Evolutionary conservation across 2,888 invertebrate species (phyloP).

Genomic region (Acholoe squamosa): DNA sequence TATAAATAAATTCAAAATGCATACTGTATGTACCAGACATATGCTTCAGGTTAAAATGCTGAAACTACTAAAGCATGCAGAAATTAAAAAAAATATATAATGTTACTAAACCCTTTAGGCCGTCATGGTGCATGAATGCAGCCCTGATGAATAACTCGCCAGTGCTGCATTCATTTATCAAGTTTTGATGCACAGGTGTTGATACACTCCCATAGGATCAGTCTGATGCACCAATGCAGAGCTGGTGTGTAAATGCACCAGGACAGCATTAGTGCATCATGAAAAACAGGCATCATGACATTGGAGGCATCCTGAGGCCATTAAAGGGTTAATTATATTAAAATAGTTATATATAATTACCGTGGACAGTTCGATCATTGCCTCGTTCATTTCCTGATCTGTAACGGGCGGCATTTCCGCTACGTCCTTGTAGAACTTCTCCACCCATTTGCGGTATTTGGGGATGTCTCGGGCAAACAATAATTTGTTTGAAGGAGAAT

Average conservation of each 20-base stretch:
- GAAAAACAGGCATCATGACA: too few relatives aligned
- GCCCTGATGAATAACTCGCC: too few relatives aligned
- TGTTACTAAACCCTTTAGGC: too few relatives aligned
- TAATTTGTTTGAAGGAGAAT: constrained; percentile 99
- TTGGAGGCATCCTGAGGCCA: too few relatives aligned
- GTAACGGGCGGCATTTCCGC: constrained; percentile 92
- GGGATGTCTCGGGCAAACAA: constrained; percentile 96
- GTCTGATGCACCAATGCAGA: too few relatives aligned
- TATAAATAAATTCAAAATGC: background rate
- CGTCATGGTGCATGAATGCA: too few relatives aligned
- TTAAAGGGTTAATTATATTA: background rate
- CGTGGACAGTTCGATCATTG: constrained; percentile 98
- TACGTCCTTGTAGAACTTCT: constrained; percentile 84
- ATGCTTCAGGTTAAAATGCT: background rate
- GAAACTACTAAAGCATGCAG: background rate
- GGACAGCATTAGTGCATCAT: too few relatives aligned
- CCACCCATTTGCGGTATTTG: constrained; percentile 80
- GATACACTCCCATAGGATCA: too few relatives aligned
- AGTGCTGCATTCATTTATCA: too few relatives aligned
- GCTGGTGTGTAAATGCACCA: background rate
- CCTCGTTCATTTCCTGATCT: constrained; percentile 99
- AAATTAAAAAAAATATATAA: background rate
- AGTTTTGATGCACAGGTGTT: too few relatives aligned
- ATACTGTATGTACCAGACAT: background rate
- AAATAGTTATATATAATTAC: constrained; percentile 82